These are phyloP conservation scores for Meganola albula DNA, from an alignment of 2,888 invertebrate species.

Conservation along the genomic window DNA sequence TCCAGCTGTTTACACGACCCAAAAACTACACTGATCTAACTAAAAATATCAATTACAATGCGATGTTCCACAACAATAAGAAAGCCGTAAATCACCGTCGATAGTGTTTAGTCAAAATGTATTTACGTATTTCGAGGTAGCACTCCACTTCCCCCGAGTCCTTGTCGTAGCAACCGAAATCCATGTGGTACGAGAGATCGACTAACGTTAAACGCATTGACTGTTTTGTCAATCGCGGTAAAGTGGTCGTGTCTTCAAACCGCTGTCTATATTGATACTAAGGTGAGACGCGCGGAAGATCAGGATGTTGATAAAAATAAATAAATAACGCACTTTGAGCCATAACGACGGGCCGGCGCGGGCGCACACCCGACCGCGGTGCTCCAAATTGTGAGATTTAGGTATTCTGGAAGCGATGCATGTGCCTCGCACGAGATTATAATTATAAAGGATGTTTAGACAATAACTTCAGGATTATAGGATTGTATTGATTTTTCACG, in stretches of 20 bases:
- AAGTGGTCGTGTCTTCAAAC: slow-evolving; percentile 59
- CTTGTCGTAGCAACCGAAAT: slow-evolving; percentile 81
- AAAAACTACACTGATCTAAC: slow-evolving; percentile 69
- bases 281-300: slow-evolving; percentile 52
- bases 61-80: slow-evolving; percentile 64
- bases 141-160: slow-evolving; percentile 83
- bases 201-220: slow-evolving; percentile 51
- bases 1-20: slow-evolving; percentile 72
- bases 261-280: slow-evolving; percentile 66
- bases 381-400: slow-evolving; percentile 60
- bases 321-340: slow-evolving; percentile 71
- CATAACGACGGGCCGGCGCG: slow-evolving; percentile 58
- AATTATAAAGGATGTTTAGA: slow-evolving; percentile 62
- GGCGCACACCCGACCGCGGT: slow-evolving; percentile 51
- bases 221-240: slow-evolving; percentile 41
- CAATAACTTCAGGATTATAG: slow-evolving; percentile 47
- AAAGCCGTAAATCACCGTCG: slow-evolving; percentile 54
- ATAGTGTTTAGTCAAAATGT: slow-evolving; percentile 60
- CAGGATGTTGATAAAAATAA: slow-evolving; percentile 60
- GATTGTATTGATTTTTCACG: slow-evolving; percentile 31
- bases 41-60: slow-evolving; percentile 77
- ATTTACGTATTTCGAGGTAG: slow-evolving; percentile 83
- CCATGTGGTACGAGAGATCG: slow-evolving; percentile 63
- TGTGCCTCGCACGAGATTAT: slow-evolving; percentile 39
- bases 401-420: slow-evolving; percentile 43